Percentiles rank a stretch among this genome's conserved stretches.
These are phyloP conservation scores for Sula dactylatra DNA, from an alignment of 2,113 vertebrate species.

Conservation along the genomic window DNA sequence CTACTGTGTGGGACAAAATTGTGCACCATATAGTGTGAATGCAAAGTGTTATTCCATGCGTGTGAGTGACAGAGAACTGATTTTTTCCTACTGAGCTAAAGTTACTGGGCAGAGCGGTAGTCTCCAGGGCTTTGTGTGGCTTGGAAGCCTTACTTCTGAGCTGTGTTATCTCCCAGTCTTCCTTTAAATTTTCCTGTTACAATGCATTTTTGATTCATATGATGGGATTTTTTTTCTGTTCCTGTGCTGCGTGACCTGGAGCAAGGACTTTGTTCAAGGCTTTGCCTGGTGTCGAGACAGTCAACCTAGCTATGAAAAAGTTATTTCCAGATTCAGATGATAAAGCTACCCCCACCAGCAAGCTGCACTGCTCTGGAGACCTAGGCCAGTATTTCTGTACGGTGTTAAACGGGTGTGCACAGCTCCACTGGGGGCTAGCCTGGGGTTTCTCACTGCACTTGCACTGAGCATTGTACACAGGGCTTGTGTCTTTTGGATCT, in stretches of 20 bases:
- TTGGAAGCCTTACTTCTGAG: neutral
- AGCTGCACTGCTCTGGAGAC: neutral
- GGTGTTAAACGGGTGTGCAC: no score
- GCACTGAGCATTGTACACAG: neutral
- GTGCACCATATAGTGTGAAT: neutral
- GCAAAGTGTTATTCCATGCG: neutral
- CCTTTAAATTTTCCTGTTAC: neutral
- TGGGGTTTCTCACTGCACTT: neutral
- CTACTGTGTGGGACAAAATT: neutral
- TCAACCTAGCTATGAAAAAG: neutral
- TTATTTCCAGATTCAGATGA: neutral
- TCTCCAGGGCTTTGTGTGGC: neutral
- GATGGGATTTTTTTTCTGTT: neutral
- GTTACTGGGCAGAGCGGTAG: neutral
- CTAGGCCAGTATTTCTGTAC: neutral
- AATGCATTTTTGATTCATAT: neutral
- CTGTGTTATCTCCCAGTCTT: neutral
- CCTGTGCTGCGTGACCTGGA: neutral
- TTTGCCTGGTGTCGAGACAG: neutral
- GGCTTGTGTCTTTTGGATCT: neutral
- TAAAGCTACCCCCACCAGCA: neutral
- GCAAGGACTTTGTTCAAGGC: neutral
- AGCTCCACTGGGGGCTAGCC: neutral
- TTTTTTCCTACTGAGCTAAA: neutral
- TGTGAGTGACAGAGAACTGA: neutral